Evolutionary conservation across 2,113 vertebrate genomes (phyloP), one percentile per base, ranked within the genome.

Genomic region (Dinomys branickii): DNA sequence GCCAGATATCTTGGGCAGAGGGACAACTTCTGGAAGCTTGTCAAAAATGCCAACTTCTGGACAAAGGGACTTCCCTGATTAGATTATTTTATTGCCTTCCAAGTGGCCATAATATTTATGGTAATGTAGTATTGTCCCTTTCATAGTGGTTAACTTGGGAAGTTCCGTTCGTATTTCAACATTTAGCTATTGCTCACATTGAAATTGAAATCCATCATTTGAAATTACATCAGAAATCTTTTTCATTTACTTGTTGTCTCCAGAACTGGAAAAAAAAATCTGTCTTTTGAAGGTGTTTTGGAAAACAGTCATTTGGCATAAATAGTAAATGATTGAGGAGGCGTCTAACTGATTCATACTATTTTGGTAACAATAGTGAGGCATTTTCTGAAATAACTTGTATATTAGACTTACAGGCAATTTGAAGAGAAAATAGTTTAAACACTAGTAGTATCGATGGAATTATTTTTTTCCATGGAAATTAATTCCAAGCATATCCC

Each of bases 341-440:
- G 83, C 38, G 75, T 71, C 17, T 93, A 82, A 88, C 22, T 73
- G 85, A 80, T 26, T 86, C 85, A 85, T 90, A 63, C 41, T 54
- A 2, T 85, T 91, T 85, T 93, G 69, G 14, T 94, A 90, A 78
- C 93, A 92, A 35, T 71, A 85, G 5, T 77, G 47, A 91, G 65
- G 77, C 4, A 28, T 61, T 96, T 91, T 95, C 84, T 91, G 58
- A 92, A 96, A 85, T 96, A 73, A 41, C 58, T 90, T 92, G 0
- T 95, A 92, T 89, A 75, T 94, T 96, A 54, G 13, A n/a, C 91
- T 91, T 95, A 71, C 92, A 88, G 52, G 19, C 58, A 94, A 26
- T 88, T 95, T 52, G 28, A 93, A 38, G 69, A 94, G 56, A 61
- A 94, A 94, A 93, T 77, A 44, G 38, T 81, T 94, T 84, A 85